phyloP scores from a whole-genome alignment of 2,797 vertebrate species.

The Martes flavigula region DNA sequence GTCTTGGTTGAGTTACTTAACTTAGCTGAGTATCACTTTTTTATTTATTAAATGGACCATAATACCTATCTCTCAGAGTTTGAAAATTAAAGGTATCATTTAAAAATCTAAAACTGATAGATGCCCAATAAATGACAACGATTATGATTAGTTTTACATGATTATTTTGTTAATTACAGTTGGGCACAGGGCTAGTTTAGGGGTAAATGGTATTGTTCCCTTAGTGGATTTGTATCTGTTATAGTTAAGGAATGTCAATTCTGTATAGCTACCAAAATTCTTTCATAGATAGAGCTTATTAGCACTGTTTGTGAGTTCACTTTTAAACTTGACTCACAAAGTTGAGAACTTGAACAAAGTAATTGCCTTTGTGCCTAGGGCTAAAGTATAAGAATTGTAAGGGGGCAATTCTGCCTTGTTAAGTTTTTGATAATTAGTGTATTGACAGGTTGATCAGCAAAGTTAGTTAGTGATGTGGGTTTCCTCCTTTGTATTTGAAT shows the following conservation, averaged over 20 bases:
- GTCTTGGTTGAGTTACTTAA: background rate
- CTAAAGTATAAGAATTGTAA: background rate
- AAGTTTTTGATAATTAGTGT: slow-evolving; percentile 51
- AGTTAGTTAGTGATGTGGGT: slow-evolving; percentile 57
- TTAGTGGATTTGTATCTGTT: background rate
- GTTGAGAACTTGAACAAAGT: slow-evolving; percentile 46
- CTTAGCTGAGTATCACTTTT: background rate
- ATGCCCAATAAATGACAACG: background rate
- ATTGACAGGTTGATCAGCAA: slow-evolving; percentile 61
- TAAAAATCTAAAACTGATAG: background rate
- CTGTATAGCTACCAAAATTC: background rate
- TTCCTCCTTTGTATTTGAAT: slow-evolving; percentile 70
- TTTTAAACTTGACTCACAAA: slow-evolving; percentile 33
- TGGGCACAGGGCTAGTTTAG: background rate
- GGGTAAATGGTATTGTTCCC: background rate
- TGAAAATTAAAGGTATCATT: background rate
- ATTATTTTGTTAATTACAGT: background rate
- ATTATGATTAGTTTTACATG: background rate
- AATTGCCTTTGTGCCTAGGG: slow-evolving; percentile 1
- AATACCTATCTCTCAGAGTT: background rate
- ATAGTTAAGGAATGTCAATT: slow-evolving; percentile 34
- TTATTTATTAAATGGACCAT: slow-evolving; percentile 17
- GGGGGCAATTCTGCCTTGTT: slow-evolving; percentile 15
- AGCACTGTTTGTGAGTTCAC: background rate
- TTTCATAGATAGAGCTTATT: background rate